Percentiles rank a stretch among this genome's conserved stretches.
phyloP scores from a whole-genome alignment of 2,113 vertebrate species.

The Vidua chalybeata region DNA sequence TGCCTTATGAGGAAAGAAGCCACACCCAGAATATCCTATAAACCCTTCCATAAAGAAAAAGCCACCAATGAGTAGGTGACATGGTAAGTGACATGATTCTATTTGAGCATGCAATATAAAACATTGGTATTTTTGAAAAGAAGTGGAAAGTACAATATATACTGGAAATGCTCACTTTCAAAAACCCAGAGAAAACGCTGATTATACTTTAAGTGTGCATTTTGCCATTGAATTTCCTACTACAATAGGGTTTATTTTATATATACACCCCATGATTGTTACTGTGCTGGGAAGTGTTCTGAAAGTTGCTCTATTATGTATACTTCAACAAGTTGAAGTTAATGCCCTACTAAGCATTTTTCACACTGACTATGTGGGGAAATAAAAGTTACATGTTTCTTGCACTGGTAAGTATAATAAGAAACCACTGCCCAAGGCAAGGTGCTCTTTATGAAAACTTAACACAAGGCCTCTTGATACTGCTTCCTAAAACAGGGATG shows the following conservation, averaged over 20 bases:
- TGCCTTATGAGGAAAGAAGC: neutral
- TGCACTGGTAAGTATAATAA: neutral
- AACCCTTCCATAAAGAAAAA: neutral
- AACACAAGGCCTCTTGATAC: neutral
- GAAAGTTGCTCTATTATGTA: neutral
- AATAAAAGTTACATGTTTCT: neutral
- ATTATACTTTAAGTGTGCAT: neutral
- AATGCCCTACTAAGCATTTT: neutral
- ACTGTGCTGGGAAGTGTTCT: neutral
- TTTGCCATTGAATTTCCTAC: neutral
- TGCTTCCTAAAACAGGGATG: neutral
- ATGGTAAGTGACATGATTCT: neutral
- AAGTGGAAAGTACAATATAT: neutral
- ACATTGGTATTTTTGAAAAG: neutral
- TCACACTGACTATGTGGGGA: neutral
- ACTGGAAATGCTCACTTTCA: neutral
- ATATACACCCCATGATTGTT: accelerated
- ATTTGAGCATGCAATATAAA: neutral
- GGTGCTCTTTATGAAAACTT: neutral
- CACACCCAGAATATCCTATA: neutral
- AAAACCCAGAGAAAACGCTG: neutral
- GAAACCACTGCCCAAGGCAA: constrained; percentile 8
- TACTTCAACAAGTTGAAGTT: neutral
- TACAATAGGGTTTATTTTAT: neutral
- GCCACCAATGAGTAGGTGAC: neutral